A percentile compares a stretch with the other conserved stretches of the same genome.
Conservation (phyloP, 2,888 invertebrate genomes). For the Tetranychus truncatus region DNA sequence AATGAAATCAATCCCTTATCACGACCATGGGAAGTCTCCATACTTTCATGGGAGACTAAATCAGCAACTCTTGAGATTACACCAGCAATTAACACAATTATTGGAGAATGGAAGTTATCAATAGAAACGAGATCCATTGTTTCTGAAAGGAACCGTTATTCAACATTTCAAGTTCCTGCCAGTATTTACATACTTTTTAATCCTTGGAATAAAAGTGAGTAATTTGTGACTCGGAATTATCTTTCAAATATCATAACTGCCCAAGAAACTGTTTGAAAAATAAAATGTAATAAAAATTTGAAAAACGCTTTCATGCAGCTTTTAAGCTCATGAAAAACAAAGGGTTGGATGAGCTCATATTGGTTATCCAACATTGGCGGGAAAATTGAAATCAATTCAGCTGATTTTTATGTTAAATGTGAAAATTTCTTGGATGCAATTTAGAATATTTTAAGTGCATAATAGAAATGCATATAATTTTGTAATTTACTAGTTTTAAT, state of each 20-base stretch:
- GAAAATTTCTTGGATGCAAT: too few species aligned
- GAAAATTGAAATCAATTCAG: too few species aligned
- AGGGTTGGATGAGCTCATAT: too few species aligned
- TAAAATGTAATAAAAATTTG: too few species aligned
- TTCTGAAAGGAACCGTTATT: constrained; percentile 18
- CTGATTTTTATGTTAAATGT: too few species aligned
- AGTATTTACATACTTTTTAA: constrained; percentile 25
- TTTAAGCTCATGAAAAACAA: too few species aligned
- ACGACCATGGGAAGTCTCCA: constrained; percentile 2
- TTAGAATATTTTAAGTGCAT: too few species aligned
- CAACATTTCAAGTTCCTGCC: constrained; percentile 14
- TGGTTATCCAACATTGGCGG: too few species aligned
- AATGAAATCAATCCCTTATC: constrained; percentile 9
- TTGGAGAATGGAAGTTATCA: constrained; percentile 26
- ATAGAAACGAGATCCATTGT: constrained; percentile 25
- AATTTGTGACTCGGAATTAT: not conserved
- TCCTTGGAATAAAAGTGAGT: constrained; percentile 27
- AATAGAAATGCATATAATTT: too few species aligned
- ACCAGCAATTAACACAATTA: constrained; percentile 22
- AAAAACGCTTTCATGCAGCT: too few species aligned
- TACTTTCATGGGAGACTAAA: not conserved
- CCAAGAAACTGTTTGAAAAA: too few species aligned
- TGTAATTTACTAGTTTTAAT: too few species aligned
- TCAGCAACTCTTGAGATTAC: constrained; percentile 21
- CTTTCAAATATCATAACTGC: not conserved